A percentile compares a stretch with the other conserved stretches of the same genome.
Conservation (phyloP, 2,888 invertebrate genomes). For the Cataglyphis cursor region DNA sequence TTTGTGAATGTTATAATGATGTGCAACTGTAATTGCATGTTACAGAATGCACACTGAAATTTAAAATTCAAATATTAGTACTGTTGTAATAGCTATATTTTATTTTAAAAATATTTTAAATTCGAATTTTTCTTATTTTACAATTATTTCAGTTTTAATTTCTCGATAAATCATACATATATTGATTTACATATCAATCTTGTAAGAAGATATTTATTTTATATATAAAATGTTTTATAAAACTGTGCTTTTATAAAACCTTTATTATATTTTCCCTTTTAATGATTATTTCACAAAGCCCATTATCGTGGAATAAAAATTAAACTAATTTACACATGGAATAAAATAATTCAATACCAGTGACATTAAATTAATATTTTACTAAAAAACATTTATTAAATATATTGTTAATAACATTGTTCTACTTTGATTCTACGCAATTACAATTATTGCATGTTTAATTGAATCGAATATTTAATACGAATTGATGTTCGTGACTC, state of each 20-base stretch:
- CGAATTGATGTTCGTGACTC: conserved; percentile 1
- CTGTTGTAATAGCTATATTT: background rate
- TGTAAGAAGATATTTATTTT: conserved; percentile 14
- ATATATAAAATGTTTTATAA: background rate
- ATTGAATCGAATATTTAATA: conserved; percentile 36
- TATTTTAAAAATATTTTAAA: background rate
- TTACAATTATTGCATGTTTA: conserved; percentile 25
- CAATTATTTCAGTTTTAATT: background rate
- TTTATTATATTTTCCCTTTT: conserved; percentile 29
- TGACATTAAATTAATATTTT: conserved; percentile 45
- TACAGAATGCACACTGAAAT: background rate
- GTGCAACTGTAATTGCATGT: background rate
- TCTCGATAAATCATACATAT: background rate
- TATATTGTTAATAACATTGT: conserved; percentile 33
- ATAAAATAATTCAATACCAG: conserved; percentile 40
- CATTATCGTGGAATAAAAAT: conserved; percentile 32
- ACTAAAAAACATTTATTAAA: conserved; percentile 36
- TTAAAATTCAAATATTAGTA: background rate
- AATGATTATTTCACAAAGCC: conserved; percentile 35
- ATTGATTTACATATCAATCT: background rate
- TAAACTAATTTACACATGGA: conserved; percentile 18
- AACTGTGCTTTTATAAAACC: background rate
- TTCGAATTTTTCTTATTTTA: background rate
- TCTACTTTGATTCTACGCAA: conserved; percentile 16
- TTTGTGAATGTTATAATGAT: background rate